phyloP scores from a whole-genome alignment of 2,888 invertebrate genomes.

The Mimas tiliae region DNA sequence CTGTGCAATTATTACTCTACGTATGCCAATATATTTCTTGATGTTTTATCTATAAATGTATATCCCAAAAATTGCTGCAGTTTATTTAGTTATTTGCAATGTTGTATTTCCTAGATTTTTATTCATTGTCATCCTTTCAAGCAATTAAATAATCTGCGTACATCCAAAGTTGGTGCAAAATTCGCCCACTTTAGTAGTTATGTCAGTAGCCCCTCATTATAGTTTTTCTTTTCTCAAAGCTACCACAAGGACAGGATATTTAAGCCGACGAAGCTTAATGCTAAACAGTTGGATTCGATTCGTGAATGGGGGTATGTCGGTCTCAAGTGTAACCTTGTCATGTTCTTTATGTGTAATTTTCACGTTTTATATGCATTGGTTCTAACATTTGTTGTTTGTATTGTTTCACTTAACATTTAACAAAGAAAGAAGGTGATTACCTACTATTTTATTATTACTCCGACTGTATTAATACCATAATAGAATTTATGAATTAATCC shows the following conservation, averaged over 20 bases:
- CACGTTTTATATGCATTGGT: conserved; percentile 49
- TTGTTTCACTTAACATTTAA: background rate
- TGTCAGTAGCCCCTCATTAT: conserved; percentile 17
- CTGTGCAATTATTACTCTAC: too few species aligned
- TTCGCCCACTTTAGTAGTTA: background rate
- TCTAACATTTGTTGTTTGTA: conserved; percentile 30
- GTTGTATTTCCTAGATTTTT: too few species aligned
- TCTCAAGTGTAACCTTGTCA: conserved; percentile 38
- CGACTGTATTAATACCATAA: too few species aligned
- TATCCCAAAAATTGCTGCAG: too few species aligned
- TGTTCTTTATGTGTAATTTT: conserved; percentile 28
- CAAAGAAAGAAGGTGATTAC: background rate
- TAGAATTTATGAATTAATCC: too few species aligned
- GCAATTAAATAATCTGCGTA: background rate
- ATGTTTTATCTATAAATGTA: too few species aligned
- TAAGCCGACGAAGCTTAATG: conserved; percentile 91
- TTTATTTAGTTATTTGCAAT: too few species aligned
- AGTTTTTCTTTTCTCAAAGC: conserved; percentile 66
- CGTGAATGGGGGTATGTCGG: conserved; percentile 92
- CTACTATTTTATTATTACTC: too few species aligned
- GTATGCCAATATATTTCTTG: too few species aligned
- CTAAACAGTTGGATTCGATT: conserved; percentile 94
- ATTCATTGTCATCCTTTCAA: too few species aligned
- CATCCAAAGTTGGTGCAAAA: background rate
- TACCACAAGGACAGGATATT: conserved; percentile 74